Conservation (phyloP, 2,113 vertebrate genomes). For the Garra rufa region DNA sequence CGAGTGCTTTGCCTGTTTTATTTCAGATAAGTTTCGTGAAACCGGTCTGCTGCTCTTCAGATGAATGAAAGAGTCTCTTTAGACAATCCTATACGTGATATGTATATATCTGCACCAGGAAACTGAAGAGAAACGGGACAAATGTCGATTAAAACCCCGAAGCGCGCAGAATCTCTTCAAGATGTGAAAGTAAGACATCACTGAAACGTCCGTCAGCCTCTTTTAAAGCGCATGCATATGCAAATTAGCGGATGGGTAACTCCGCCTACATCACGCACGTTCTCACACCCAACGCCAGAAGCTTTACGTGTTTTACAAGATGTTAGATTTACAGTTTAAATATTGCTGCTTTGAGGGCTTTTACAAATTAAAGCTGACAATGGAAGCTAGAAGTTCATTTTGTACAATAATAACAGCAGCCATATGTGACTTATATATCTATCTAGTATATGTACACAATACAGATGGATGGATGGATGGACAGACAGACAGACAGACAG, state of each 20-base stretch:
- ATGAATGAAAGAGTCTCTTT: background rate
- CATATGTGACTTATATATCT: too few relatives aligned
- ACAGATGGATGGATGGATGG: too few relatives aligned
- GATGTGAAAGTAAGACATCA: background rate
- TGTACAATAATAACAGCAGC: too few relatives aligned
- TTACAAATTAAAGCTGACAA: too few relatives aligned
- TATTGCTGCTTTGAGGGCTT: too few relatives aligned
- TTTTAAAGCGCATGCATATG: slow-evolving; percentile 1
- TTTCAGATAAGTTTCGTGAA: background rate
- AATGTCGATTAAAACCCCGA: background rate
- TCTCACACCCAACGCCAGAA: background rate
- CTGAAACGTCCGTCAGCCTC: background rate
- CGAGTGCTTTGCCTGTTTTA: background rate
- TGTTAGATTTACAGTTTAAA: background rate
- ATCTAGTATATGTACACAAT: too few relatives aligned
- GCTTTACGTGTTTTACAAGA: background rate
- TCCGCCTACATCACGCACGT: background rate
- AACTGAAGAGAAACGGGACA: background rate
- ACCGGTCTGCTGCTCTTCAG: background rate
- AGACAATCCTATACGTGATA: background rate
- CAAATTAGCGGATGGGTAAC: background rate
- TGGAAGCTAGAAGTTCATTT: too few relatives aligned
- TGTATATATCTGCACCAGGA: background rate
- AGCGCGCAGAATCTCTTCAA: background rate
- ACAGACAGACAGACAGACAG: too few relatives aligned